A percentile compares a stretch with the other conserved stretches of the same genome.
Evolutionary conservation across 2,888 invertebrate genomes (phyloP).

Genomic region (Heliconius hortense): DNA sequence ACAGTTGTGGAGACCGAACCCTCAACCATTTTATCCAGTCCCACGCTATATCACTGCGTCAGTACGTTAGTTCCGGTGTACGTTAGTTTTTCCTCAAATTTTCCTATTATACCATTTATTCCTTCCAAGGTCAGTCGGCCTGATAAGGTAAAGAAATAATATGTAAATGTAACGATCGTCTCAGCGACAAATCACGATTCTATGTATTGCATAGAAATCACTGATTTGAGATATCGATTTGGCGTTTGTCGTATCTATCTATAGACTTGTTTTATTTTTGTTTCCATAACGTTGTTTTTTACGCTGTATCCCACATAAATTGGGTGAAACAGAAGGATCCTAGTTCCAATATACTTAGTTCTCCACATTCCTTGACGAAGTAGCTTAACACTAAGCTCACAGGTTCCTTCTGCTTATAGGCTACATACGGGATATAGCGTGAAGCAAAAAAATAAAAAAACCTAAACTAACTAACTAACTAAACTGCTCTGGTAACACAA

Average conservation of each 20-base stretch:
- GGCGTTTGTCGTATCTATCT: background rate
- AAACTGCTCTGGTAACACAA: background rate
- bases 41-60: too few species aligned
- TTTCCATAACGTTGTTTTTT: background rate
- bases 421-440: background rate
- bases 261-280: background rate
- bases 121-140: background rate
- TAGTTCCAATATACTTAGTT: too few species aligned
- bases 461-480: too few species aligned
- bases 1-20: too few species aligned
- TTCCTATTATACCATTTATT: background rate
- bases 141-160: conserved; percentile 14
- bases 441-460: background rate
- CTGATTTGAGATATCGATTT: conserved; percentile 20
- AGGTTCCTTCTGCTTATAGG: background rate
- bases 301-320: background rate
- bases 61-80: too few species aligned
- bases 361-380: too few species aligned
- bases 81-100: background rate
- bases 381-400: too few species aligned
- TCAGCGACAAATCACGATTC: conserved; percentile 26
- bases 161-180: conserved; percentile 29
- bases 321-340: too few species aligned
- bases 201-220: conserved; percentile 33
- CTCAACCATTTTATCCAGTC: too few species aligned